These are phyloP conservation scores for Drosophila ironensis DNA, from an alignment of 1,140 invertebrate species.

Conservation along the genomic window DNA sequence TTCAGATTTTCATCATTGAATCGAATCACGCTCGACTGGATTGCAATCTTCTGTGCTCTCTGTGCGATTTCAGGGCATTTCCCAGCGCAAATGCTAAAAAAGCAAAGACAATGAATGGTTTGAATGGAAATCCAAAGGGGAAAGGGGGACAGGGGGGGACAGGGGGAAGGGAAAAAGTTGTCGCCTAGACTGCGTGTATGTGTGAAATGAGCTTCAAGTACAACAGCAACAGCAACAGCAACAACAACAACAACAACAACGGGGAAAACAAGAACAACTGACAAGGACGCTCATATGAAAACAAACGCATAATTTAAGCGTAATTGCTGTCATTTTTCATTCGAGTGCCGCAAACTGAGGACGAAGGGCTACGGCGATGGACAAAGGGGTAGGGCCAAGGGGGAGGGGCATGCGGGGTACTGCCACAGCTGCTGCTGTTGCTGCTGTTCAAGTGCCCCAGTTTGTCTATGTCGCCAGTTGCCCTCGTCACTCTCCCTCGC, in stretches of 20 bases:
- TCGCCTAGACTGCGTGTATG: constrained; percentile 61
- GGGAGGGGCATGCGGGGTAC: neutral
- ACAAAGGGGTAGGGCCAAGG: neutral
- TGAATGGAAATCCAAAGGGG: too few relatives aligned
- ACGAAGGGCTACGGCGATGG: neutral
- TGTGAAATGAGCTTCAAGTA: constrained; percentile 76
- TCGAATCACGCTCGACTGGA: constrained; percentile 15
- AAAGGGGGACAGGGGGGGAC: too few relatives aligned
- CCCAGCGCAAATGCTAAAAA: constrained; percentile 7
- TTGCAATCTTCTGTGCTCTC: constrained; percentile 5
- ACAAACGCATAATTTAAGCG: constrained; percentile 81
- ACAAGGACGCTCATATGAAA: constrained; percentile 78
- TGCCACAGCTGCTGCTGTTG: constrained; percentile 18
- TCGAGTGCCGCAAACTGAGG: constrained; percentile 50
- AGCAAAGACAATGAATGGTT: constrained; percentile 5
- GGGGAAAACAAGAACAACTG: constrained; percentile 40
- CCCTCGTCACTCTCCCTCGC: constrained; percentile 18
- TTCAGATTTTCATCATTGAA: constrained; percentile 2
- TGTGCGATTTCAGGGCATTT: constrained; percentile 13
- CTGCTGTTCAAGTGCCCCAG: constrained; percentile 50
- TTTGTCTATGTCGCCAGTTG: constrained; percentile 60
- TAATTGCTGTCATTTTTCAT: constrained; percentile 81
- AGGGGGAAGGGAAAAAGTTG: constrained; percentile 23
- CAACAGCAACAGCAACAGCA: constrained; percentile 16
- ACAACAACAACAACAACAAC: constrained; percentile 25